Evolutionary conservation across 30 jellyfish, hydroid and myxozoan species (phyloP).

Genomic region (Phacellophora camtschatica): DNA sequence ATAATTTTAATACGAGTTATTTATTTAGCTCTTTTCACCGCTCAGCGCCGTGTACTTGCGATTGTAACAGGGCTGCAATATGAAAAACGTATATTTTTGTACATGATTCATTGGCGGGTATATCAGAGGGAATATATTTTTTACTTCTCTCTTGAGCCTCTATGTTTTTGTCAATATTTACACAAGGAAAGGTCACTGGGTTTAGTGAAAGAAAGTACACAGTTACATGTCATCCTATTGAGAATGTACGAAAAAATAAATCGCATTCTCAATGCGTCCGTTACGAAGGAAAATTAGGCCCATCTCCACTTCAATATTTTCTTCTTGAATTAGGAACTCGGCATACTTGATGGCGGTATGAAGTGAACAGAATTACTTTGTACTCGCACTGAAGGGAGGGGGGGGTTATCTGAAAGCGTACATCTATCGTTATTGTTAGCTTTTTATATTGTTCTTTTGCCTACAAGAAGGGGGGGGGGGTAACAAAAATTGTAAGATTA

Average conservation of each 20-base stretch:
- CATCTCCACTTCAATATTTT: no score
- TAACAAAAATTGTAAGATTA: no score
- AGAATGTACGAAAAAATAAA: conserved; percentile 1
- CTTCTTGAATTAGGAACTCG: no score
- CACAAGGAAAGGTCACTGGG: conserved; percentile 44
- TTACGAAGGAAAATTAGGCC: no score
- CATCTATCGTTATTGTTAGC: no score
- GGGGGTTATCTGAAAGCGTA: no score
- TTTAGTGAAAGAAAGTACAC: conserved; percentile 29
- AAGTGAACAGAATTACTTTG: no score
- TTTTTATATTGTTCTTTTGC: no score
- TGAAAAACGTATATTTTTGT: conserved; percentile 32
- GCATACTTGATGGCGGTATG: no score
- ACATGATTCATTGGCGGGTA: conserved; percentile 51
- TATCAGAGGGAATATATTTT: conserved; percentile 26
- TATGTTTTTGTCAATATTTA: conserved; percentile 60
- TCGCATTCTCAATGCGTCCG: no score
- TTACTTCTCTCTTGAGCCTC: conserved; percentile 53
- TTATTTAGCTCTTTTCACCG: background rate
- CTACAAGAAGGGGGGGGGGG: no score
- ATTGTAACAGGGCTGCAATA: conserved; percentile 10
- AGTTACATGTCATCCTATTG: conserved; percentile 7
- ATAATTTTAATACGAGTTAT: background rate
- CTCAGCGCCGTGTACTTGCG: background rate
- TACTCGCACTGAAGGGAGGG: no score